Base-by-base conservation (phyloP, 2,888 invertebrate genomes). In the Sphaeridia pumilis region DNA sequence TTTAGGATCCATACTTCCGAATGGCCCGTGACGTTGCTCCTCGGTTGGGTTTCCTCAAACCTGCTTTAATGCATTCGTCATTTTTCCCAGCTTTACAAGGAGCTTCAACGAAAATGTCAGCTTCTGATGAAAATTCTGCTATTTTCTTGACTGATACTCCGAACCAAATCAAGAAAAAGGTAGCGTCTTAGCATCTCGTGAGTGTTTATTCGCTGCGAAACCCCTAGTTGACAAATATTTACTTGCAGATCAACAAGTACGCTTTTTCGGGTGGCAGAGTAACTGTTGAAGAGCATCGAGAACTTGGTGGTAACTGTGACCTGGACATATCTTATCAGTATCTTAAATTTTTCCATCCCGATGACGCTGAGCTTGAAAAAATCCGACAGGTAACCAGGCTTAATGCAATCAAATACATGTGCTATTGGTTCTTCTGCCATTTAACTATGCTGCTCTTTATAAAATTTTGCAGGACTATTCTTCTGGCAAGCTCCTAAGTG, bases 21-120 rank as follows among this genome's bases (percentile, higher is more conserved):
- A 94, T 99, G 95, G 86, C 93, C 0, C 78, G 98, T 49, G 98
- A 99, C 73, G 94, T 95, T n/a, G 92, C 95, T 0, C 92, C 95
- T 0, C 78, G 84, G 12, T 73, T 99, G 14, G 85, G 89, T 65
- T 77, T 81, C 71, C 81, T 82, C 17, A 90, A 99, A 71, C 92
- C 98, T 50, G 80, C 94, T 3, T 72, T 90, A 41, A 69, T 89
- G 27, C 92, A 92, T 70, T 84, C 89, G 17, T 76, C 81, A 55
- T 94, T 97, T 78, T 84, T 93, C 60, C 94, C 93, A 0, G 88
- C 94, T 0, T 71, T 98, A 45, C 97, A 95, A 73, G 98, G 98
- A 1, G 89, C 95, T 0, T 86, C 89, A 69, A 88, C 90, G 22
- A 98, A 99, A 75, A 99, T 99, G 98, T 94, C 94, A 10, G 88